Conservation (phyloP, 2,888 invertebrate species). For the Omphaloscelis lunosa region DNA sequence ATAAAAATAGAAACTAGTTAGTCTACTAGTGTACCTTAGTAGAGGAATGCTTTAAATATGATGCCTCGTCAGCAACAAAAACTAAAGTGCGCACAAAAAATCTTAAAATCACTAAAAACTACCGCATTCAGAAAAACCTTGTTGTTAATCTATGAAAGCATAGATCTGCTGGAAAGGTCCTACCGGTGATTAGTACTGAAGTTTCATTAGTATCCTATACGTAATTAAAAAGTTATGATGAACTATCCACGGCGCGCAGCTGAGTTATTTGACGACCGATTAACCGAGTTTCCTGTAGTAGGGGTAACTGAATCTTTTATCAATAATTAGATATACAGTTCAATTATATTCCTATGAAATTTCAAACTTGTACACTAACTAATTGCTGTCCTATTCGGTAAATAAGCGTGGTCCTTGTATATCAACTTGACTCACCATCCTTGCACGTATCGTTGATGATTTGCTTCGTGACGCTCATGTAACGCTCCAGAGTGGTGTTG, state of each 20-base stretch:
- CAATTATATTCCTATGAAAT: too few relatives aligned
- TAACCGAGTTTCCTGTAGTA: too few relatives aligned
- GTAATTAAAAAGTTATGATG: too few relatives aligned
- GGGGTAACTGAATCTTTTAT: too few relatives aligned
- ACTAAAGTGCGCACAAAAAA: neutral
- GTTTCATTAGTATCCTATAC: too few relatives aligned
- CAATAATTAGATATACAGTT: too few relatives aligned
- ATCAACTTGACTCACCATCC: constrained; percentile 73
- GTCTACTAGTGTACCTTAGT: neutral
- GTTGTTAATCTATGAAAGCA: neutral
- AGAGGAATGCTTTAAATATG: neutral
- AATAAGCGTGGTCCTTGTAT: neutral
- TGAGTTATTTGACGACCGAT: too few relatives aligned
- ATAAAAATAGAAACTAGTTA: neutral
- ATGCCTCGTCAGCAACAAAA: neutral
- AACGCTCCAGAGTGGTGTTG: constrained; percentile 82
- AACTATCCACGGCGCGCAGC: too few relatives aligned
- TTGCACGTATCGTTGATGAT: constrained; percentile 82
- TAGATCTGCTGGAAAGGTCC: neutral
- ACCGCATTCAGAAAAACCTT: neutral
- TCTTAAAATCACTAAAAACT: neutral
- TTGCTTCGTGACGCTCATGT: constrained; percentile 81
- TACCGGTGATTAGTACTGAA: neutral
- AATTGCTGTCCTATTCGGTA: neutral
- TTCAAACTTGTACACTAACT: too few relatives aligned